phyloP scores from a whole-genome alignment of 2,113 vertebrate species.

The Delphinapterus leucas region DNA sequence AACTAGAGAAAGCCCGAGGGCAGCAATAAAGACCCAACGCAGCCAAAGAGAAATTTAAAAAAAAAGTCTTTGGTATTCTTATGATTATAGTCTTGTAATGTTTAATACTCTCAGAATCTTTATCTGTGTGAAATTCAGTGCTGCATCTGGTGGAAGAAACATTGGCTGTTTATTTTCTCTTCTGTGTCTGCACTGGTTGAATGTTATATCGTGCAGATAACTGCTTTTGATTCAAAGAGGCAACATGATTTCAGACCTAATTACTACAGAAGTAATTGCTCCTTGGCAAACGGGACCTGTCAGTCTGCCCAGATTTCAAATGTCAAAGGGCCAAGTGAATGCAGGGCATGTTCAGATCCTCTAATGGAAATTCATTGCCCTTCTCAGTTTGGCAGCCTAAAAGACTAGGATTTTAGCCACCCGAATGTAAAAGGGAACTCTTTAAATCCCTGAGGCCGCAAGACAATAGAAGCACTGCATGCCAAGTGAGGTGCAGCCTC shows the following conservation, averaged over 20 bases:
- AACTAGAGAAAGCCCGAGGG: too few relatives aligned
- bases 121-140: neutral
- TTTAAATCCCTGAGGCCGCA: neutral
- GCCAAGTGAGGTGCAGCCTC: neutral
- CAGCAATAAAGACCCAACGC: too few relatives aligned
- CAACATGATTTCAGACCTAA: conserved; percentile 65
- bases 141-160: neutral
- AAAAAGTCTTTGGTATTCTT: neutral
- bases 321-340: conserved; percentile 54
- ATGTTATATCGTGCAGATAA: conserved; percentile 49
- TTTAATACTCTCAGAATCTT: conserved; percentile 10
- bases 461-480: neutral
- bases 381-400: neutral
- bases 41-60: too few relatives aligned
- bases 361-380: conserved; percentile 39
- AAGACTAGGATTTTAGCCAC: neutral
- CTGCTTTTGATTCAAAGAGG: conserved; percentile 63
- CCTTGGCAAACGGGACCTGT: conserved; percentile 61
- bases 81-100: neutral
- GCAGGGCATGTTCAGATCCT: neutral
- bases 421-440: neutral
- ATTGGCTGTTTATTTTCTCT: conserved; percentile 54
- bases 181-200: conserved; percentile 38
- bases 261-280: conserved; percentile 62
- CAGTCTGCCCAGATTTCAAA: conserved; percentile 55